Evolutionary conservation across 2,888 invertebrate genomes (phyloP), one percentile per base, ranked within the genome.

Genomic region (Cistogaster globosa): DNA sequence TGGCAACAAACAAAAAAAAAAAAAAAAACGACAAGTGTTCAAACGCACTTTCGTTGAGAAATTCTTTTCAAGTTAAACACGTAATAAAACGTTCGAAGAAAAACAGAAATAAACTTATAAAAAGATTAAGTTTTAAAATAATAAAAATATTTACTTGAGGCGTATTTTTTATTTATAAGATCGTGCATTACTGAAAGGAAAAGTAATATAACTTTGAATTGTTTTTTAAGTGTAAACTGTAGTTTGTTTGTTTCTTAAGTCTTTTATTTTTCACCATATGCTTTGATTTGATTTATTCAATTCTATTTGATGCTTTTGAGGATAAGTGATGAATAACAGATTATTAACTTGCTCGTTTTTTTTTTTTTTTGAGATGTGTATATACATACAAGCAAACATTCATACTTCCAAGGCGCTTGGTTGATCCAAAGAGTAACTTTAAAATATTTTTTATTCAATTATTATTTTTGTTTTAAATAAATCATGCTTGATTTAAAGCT

Each of bases 1-100:
- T 62, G 80, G 80, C 42, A 68, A n/a, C n/a, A n/a, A n/a, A n/a
- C n/a, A n/a, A n/a, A n/a, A n/a, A n/a, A n/a, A n/a, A n/a, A n/a
- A n/a, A n/a, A 77, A 80, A 80, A 57, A 68, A 57, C 72, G 81
- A 80, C 80, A 81, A 81, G 80, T 81, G 71, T 84, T 84, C 76
- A 78, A 79, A 87, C 75, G 84, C 86, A 86, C 87, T 87, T 86
- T 87, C 86, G 84, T 86, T 86, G 78, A 75, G 80, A 86, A 86
- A 84, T 84, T 84, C 76, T 81, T 81, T 77, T 69, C 77, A 75
- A 72, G 60, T 68, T 77, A 76, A 76, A 77, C 84, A 84, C 84
- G 84, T 84, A 84, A 84, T 57, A 84, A 84, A 68, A 84, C 80
- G 76, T 63, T 68, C 38, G 16, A 36, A 68, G 20, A 63, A 74